These are phyloP conservation scores for Nephrotoma appendiculata DNA, from an alignment of 2,888 invertebrate species.

Conservation along the genomic window DNA sequence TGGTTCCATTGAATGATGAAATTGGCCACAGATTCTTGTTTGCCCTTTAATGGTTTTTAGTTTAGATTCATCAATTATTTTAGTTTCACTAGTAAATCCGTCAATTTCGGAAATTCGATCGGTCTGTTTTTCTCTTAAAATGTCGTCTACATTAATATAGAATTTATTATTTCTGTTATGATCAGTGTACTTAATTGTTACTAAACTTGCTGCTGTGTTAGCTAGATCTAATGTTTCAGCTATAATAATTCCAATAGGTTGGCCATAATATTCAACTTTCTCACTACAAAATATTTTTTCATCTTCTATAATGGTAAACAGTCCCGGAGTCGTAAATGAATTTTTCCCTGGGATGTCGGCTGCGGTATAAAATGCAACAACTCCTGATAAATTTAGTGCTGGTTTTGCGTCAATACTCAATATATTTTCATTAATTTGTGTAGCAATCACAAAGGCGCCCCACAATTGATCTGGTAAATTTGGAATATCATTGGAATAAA, in stretches of 20 bases:
- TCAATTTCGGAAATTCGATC: constrained; percentile 23
- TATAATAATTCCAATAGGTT: constrained; percentile 47
- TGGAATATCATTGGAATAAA: constrained; percentile 33
- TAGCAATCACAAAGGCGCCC: constrained; percentile 52
- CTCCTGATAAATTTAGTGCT: constrained; percentile 49
- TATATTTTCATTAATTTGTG: constrained; percentile 42
- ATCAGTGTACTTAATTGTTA: constrained; percentile 33
- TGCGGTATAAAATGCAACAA: constrained; percentile 45
- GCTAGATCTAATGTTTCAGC: constrained; percentile 41
- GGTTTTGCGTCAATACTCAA: constrained; percentile 43
- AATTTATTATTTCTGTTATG: constrained; percentile 11
- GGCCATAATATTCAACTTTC: constrained; percentile 37
- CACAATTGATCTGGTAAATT: constrained; percentile 31
- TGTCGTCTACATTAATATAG: constrained; percentile 29
- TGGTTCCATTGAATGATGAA: constrained; percentile 56
- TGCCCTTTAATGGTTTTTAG: constrained; percentile 36
- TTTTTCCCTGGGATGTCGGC: constrained; percentile 57
- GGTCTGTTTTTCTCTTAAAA: constrained; percentile 28
- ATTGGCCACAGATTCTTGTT: constrained; percentile 41
- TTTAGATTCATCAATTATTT: constrained; percentile 25
- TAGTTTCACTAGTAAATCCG: constrained; percentile 23
- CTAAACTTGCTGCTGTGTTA: constrained; percentile 37
- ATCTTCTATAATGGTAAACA: constrained; percentile 15
- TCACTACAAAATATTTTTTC: constrained; percentile 15
- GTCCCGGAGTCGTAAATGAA: constrained; percentile 29